Base-by-base conservation (phyloP, 2,113 vertebrate genomes). In the Dasyprocta punctata region DNA sequence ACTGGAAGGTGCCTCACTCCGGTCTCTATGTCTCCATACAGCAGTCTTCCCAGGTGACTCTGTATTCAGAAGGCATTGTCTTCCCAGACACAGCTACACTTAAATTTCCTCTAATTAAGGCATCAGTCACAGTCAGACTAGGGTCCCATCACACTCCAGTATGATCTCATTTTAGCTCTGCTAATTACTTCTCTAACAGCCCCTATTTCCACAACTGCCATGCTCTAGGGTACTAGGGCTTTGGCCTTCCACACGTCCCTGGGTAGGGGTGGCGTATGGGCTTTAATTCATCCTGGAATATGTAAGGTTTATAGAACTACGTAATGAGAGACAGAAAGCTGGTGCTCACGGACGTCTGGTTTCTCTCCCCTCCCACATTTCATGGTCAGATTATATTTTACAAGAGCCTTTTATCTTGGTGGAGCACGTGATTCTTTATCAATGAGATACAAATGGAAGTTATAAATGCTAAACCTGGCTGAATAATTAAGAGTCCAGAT, bases 231-330 rank as follows among this genome's bases (percentile, higher is more conserved):
- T 65, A 47, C 14, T 7, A 28, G 20, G 44, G 9, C 52, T 54
- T 91, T 41, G n/a, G 20, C 82, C 75, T 41, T 82, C 14, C 49
- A 54, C 2, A 8, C 19, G 13, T 81, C 8, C 86, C 80, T 36
- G 17, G 49, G 24, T 7, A 33, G 58, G 26, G 12, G 1, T 41
- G 1, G 14, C 0, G 47, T 9, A 0, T 11, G 41, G 22, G 1
- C 26, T 28, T 16, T 36, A 61, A 9, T 52, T 41, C 41, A 80
- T 52, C 28, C 36, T 20, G 49, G 16, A 63, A 65, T 49, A 13
- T 9, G 6, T 5, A 24, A 3, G 36, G 2, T 49, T 61, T 30
- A n/a, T 22, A 49, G 3, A 36, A 33, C 10, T 88, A 82, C 54
- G 20, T 19, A 28, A 54, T 10, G n/a, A 77, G 49, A 83, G 67